Percentiles rank a stretch among this genome's conserved stretches.
phyloP scores from a whole-genome alignment of 2,888 invertebrate genomes.

The Camptogramma bilineatum region DNA sequence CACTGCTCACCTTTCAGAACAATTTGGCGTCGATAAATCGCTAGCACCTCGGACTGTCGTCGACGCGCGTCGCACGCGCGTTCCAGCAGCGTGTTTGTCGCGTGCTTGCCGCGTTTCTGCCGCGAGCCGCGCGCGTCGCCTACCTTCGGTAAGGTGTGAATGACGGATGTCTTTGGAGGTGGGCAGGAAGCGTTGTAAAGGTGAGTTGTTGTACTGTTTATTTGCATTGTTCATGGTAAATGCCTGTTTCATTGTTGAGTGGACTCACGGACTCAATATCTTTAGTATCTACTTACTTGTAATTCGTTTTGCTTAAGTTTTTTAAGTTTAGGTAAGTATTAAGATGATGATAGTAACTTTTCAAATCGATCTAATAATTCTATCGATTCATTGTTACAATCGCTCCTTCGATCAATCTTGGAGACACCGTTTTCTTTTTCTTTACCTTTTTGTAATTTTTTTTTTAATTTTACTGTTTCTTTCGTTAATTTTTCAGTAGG shows the following conservation, averaged over 20 bases:
- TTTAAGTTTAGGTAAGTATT: too few species aligned
- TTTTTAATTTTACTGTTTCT: too few species aligned
- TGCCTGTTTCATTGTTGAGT: not conserved
- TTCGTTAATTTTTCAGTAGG: too few species aligned
- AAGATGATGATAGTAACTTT: too few species aligned
- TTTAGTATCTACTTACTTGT: not conserved
- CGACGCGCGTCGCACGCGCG: slow-evolving; percentile 50
- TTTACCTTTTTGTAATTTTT: too few species aligned
- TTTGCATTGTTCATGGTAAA: slow-evolving; percentile 8
- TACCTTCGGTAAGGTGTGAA: slow-evolving; percentile 61
- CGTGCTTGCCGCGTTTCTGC: slow-evolving; percentile 47
- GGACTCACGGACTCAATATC: not conserved
- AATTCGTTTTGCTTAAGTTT: not conserved
- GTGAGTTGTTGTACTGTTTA: slow-evolving; percentile 11
- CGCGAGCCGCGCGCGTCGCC: slow-evolving; percentile 44
- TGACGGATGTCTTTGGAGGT: slow-evolving; percentile 60
- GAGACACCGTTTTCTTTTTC: too few species aligned
- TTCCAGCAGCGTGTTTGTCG: slow-evolving; percentile 46
- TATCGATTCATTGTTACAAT: too few species aligned
- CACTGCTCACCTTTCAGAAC: slow-evolving; percentile 70
- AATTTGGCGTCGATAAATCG: slow-evolving; percentile 72
- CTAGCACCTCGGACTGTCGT: slow-evolving; percentile 64
- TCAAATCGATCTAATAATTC: too few species aligned
- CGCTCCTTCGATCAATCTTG: too few species aligned
- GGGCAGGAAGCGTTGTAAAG: slow-evolving; percentile 31